These are phyloP conservation scores for Acridotheres tristis DNA, from an alignment of 2,797 vertebrate species.

Conservation along the genomic window DNA sequence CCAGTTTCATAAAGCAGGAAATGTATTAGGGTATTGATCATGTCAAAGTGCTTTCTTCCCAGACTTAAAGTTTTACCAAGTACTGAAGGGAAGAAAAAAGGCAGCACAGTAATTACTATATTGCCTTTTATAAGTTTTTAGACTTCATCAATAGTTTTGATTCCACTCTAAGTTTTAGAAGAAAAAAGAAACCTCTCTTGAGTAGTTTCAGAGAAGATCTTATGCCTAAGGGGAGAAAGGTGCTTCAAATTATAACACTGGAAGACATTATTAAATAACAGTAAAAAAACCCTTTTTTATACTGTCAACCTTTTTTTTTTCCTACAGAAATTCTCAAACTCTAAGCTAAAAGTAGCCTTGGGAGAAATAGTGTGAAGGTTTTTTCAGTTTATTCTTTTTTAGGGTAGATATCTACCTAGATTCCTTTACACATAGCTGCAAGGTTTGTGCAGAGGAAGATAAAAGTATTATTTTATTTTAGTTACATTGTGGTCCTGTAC, in stretches of 20 bases:
- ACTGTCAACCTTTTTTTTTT: not conserved
- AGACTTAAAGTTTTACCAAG: not conserved
- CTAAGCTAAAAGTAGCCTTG: not conserved
- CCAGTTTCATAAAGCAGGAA: not conserved
- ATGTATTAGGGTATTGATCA: not conserved
- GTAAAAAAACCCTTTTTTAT: rapidly evolving
- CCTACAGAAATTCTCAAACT: not conserved
- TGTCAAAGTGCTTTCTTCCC: not conserved
- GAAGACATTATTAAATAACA: not conserved
- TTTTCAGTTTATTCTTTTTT: not conserved
- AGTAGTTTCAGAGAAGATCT: not conserved
- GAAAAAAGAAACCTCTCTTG: not conserved
- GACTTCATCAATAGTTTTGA: not conserved
- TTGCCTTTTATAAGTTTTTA: not conserved
- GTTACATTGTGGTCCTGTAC: not conserved
- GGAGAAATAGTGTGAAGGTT: not conserved
- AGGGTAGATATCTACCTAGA: not conserved
- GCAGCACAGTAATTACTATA: not conserved
- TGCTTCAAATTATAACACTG: not conserved
- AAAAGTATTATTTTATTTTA: slow-evolving; percentile 22
- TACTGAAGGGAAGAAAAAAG: not conserved
- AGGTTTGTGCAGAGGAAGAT: not conserved
- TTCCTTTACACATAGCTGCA: not conserved
- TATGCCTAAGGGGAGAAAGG: not conserved
- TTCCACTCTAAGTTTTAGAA: not conserved